A percentile compares a stretch with the other conserved stretches of the same genome.
Conservation (phyloP, 2,888 invertebrate genomes). For the Macrosoma leucophasiata region DNA sequence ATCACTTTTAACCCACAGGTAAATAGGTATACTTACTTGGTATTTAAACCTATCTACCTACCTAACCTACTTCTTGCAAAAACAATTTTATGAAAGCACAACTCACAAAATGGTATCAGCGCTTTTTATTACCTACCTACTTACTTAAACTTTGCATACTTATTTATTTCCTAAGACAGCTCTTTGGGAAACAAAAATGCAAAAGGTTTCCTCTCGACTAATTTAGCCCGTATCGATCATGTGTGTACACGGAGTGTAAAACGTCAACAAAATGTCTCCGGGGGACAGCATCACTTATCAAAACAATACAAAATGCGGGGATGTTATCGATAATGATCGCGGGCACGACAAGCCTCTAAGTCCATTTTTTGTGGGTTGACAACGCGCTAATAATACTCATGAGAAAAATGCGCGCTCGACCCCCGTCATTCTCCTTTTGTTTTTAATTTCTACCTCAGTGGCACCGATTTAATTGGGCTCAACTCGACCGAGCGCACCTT, state of each 20-base stretch:
- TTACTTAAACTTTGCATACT: too few relatives aligned
- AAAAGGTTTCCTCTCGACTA: constrained; percentile 14
- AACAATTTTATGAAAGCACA: too few relatives aligned
- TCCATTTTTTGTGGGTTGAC: constrained; percentile 72
- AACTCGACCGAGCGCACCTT: constrained; percentile 72
- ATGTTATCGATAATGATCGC: constrained; percentile 70
- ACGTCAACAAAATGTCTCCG: constrained; percentile 61
- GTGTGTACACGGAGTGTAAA: constrained; percentile 52
- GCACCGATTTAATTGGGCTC: constrained; percentile 76
- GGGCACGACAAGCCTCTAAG: constrained; percentile 64
- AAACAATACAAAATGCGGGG: constrained; percentile 73
- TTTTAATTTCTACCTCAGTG: constrained; percentile 77
- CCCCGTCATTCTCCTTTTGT: constrained; percentile 72
- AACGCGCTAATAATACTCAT: constrained; percentile 76
- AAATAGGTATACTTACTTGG: too few relatives aligned
- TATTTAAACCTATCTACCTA: too few relatives aligned
- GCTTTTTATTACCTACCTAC: too few relatives aligned
- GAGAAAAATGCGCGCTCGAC: constrained; percentile 72
- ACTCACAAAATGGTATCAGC: too few relatives aligned
- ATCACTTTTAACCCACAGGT: too few relatives aligned
- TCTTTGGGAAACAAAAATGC: constrained; percentile 10
- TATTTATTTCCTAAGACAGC: too few relatives aligned
- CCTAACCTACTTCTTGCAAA: too few relatives aligned
- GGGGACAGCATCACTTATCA: constrained; percentile 61
- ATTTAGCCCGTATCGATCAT: constrained; percentile 49